A percentile compares a stretch with the other conserved stretches of the same genome.
These are phyloP conservation scores for Junco hyemalis DNA, from an alignment of 2,113 vertebrate genomes.

Conservation along the genomic window DNA sequence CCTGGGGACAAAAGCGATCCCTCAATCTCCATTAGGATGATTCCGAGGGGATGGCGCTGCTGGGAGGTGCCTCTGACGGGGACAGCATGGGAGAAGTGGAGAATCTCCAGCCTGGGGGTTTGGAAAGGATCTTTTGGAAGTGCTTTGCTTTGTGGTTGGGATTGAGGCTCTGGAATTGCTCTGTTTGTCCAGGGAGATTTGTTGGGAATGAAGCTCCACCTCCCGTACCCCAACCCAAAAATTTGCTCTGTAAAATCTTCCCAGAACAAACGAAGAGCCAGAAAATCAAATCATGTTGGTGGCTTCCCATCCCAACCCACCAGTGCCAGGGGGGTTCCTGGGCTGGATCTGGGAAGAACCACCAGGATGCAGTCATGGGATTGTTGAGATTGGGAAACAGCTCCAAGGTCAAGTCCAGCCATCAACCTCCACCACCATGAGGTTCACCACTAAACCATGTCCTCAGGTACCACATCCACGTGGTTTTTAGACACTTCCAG, in stretches of 20 bases:
- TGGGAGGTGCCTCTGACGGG: not conserved
- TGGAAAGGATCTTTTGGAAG: not conserved
- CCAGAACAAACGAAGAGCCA: not conserved
- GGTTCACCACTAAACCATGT: fast-evolving
- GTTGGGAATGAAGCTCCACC: not conserved
- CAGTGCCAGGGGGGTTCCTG: not conserved
- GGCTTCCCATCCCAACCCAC: not conserved
- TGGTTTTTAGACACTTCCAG: not conserved
- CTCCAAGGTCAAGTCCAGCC: not conserved
- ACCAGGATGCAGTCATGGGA: not conserved
- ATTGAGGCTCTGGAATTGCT: not conserved
- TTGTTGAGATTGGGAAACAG: not conserved
- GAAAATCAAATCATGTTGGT: not conserved
- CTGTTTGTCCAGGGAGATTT: not conserved
- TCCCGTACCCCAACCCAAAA: not conserved
- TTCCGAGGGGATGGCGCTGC: fast-evolving
- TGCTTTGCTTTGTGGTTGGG: not conserved
- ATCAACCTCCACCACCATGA: fast-evolving
- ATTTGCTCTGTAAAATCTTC: not conserved
- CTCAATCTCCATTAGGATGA: fast-evolving
- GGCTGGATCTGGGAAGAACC: not conserved
- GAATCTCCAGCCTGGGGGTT: fast-evolving
- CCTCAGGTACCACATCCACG: not conserved
- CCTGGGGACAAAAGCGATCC: not conserved
- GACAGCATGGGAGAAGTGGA: fast-evolving